Base-by-base conservation (phyloP, 2,888 invertebrate genomes). In the Trissolcus japonicus region DNA sequence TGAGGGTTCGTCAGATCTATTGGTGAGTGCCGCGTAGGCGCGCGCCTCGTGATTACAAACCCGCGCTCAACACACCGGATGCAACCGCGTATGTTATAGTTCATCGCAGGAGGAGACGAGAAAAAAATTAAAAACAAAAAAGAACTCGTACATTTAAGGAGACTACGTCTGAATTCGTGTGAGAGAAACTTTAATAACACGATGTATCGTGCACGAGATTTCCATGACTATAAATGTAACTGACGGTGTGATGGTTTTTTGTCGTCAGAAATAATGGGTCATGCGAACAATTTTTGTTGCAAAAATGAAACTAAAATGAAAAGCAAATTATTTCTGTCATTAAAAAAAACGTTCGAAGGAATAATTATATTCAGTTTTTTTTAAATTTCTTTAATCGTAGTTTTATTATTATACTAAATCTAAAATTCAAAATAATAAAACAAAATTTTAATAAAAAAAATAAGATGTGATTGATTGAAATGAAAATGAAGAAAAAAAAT, bases 151-250 rank as follows among this genome's bases (percentile, higher is more conserved):
- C 35, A 35, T 35, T 35, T 35, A 35, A 35, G 35, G 35, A 35
- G 35, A 35, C 35, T 35, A 9, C 55, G 46, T n/a, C 46, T 16
- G 16, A 16, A 16, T 43, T 29, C 25, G 54, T 35, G 35, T 40
- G 50, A 48, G 62, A 53, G 35, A 63, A 62, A 53, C 63, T 57
- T 68, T 56, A 62, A 56, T 68, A 61, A 75, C 54, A 59, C 62
- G 54, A 62, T 62, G 29, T 59, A 43, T 75, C 68, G 57, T 50
- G 54, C 62, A 13, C 53, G 46, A 61, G 55, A 55, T 35, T 57
- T 75, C 66, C 63, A 75, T 75, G 67, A 74, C 61, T 6, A 50
- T 66, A 60, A 40, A 43, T 67, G 74, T 62, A 67, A 67, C 67
- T 46, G 62, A 41, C 43, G 60, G 60, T 55, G 4, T 41, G 16